phyloP scores from a whole-genome alignment of 2,113 vertebrate species.

The Pyxicephalus adspersus region DNA sequence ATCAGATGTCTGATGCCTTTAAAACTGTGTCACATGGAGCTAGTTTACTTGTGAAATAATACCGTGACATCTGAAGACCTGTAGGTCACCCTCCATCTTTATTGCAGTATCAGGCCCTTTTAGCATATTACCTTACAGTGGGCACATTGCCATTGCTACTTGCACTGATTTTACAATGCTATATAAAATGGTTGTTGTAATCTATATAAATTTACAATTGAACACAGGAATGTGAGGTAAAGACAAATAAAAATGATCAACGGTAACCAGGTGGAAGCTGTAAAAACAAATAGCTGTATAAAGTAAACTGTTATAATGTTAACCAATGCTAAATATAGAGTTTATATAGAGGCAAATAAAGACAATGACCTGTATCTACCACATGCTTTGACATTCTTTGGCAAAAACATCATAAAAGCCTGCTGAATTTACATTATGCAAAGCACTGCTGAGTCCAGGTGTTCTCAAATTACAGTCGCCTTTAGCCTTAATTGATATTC shows the following conservation, averaged over 20 bases:
- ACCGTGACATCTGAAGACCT: too few relatives aligned
- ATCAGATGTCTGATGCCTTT: too few relatives aligned
- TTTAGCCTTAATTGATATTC: conserved; percentile 10
- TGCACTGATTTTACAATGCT: conserved; percentile 4
- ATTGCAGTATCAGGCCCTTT: too few relatives aligned
- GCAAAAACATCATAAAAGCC: conserved; percentile 4
- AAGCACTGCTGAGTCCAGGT: conserved; percentile 29
- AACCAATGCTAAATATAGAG: conserved; percentile 5
- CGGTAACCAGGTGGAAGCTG: conserved; percentile 29
- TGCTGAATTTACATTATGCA: conserved; percentile 31
- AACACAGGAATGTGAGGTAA: conserved; percentile 19
- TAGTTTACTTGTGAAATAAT: too few relatives aligned
- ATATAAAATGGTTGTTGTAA: conserved; percentile 43
- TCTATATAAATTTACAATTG: conserved; percentile 25
- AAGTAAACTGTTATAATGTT: conserved; percentile 23
- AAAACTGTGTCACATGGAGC: too few relatives aligned
- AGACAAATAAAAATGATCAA: conserved; percentile 36
- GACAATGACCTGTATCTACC: neutral
- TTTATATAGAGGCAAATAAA: conserved; percentile 21
- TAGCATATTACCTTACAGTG: too few relatives aligned
- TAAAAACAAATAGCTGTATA: conserved; percentile 31
- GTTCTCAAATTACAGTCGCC: conserved; percentile 8
- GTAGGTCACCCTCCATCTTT: too few relatives aligned
- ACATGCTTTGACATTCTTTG: conserved; percentile 18
- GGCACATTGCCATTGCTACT: neutral